Evolutionary conservation across 2,113 vertebrate genomes (phyloP), one percentile per base, ranked within the genome.

Genomic region (Pardalotus punctatus): DNA sequence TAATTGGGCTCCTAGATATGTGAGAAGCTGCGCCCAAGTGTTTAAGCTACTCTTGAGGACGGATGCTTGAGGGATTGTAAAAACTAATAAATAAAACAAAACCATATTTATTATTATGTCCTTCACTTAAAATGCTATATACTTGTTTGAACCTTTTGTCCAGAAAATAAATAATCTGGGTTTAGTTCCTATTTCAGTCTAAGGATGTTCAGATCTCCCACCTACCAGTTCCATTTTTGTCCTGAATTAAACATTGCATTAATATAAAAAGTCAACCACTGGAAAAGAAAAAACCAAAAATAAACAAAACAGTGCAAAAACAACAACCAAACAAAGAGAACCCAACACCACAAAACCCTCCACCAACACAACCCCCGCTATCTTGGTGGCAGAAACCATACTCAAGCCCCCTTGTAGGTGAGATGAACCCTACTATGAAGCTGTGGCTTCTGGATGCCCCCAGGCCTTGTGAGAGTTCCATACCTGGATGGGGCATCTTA

Each of bases 341-440:
- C 4, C 6, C 1, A 22, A 28, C 13, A 13, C 6, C 2, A 36
- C 10, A 56, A 17, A 81, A 35, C 2, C 0, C 18, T 21, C 1
- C 19, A 86, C 0, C 17, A 62, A 7, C 19, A 51, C 60, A 67
- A n/a, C 3, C 1, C 5, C 5, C 24, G 47, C 7, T 40, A n/a
- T 8, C 8, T 23, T 57, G 21, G 13, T 51, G 65, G n/a, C 15
- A 42, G 17, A 16, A 43, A 19, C 6, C 13, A 53, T 3, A 23
- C 12, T 42, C 14, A 42, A 62, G 14, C 10, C 36, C 19, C 38
- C 10, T 56, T 25, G 38, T 28, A 57, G 36, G 31, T 45, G 71
- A 86, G 28, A 47, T 33, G 31, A 70, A 6, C 42, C 20, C 16
- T 9, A 2, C 9, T 12, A 24, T 28, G 35, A 47, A 5, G 14